Evolutionary conservation across 1,140 invertebrate genomes (phyloP), one percentile per base, ranked within the genome.

Genomic region (Hyposmocoma kahamanoa): DNA sequence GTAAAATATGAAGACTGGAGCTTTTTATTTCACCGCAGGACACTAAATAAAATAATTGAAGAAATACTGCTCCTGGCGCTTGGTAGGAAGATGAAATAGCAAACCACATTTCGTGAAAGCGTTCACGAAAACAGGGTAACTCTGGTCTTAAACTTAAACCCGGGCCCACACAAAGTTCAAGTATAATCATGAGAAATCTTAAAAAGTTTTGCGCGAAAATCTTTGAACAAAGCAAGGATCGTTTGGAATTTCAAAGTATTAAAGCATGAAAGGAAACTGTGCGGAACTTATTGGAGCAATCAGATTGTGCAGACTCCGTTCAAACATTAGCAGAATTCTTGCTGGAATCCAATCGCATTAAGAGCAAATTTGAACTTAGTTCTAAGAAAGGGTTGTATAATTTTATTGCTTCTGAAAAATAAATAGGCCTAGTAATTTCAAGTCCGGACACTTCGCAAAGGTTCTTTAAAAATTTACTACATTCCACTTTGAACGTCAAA

Each of bases 281-380:
- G 70, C 67, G 62, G 73, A 84, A 81, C 70, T 84, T 84, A 81
- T 84, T 75, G 80, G 70, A 78, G 74, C 76, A 76, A 80, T 80
- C 74, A 77, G 78, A 84, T 78, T 78, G 72, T 69, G 64, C 67
- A 69, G 67, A 81, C 80, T 78, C 74, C 77, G 69, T 67, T 80
- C n/a, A 62, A 78, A 80, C 70, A 81, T 84, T 80, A 79, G 68
- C 76, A 59, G 62, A 74, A 81, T 81, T 78, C 79, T 76, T 81
- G 67, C 62, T 56, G 56, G 65, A 64, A 76, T 73, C 71, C 72
- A 77, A 81, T 80, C 72, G 72, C 64, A 79, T 81, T 81, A 79
- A 71, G 70, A 67, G 57, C 57, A 65, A 72, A 74, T 79, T 84
- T 79, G 70, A 79, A 77, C 64, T 83, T 79, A 66, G 64, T 63